phyloP scores from a whole-genome alignment of 2,888 invertebrate species.

The Horisme vitalbata region DNA sequence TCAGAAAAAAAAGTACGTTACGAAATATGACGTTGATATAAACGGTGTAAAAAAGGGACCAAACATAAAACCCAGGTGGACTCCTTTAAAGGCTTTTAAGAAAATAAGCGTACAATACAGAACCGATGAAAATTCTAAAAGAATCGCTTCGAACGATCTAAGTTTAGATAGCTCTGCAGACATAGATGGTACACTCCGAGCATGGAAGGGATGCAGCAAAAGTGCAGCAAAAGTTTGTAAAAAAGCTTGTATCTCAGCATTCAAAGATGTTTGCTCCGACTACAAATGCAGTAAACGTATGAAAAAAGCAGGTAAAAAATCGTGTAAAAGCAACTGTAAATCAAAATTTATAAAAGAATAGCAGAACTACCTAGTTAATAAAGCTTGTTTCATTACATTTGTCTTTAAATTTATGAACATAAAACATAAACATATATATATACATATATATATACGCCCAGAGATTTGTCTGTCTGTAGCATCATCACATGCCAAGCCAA shows the following conservation, averaged over 20 bases:
- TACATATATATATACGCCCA: no score
- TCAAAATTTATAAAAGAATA: conserved; percentile 21
- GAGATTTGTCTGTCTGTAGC: no score
- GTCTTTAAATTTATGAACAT: neutral
- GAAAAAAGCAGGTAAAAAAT: conserved; percentile 42
- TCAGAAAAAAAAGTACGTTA: no score
- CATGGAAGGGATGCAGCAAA: conserved; percentile 26
- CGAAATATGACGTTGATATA: no score
- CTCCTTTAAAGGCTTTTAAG: neutral
- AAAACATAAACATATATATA: no score
- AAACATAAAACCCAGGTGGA: neutral
- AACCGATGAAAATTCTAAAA: neutral
- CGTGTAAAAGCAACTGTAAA: conserved; percentile 48
- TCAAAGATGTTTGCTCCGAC: conserved; percentile 35
- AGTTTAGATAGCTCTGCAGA: neutral
- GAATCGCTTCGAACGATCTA: neutral
- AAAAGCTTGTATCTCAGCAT: conserved; percentile 42
- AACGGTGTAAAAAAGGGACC: neutral
- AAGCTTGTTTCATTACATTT: neutral
- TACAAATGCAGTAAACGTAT: conserved; percentile 41
- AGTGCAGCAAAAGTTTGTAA: conserved; percentile 37
- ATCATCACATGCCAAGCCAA: no score
- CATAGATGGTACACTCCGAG: neutral
- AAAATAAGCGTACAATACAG: neutral
- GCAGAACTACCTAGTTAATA: neutral